Conservation (phyloP, 1,140 invertebrate genomes). For the Cylas formicarius region DNA sequence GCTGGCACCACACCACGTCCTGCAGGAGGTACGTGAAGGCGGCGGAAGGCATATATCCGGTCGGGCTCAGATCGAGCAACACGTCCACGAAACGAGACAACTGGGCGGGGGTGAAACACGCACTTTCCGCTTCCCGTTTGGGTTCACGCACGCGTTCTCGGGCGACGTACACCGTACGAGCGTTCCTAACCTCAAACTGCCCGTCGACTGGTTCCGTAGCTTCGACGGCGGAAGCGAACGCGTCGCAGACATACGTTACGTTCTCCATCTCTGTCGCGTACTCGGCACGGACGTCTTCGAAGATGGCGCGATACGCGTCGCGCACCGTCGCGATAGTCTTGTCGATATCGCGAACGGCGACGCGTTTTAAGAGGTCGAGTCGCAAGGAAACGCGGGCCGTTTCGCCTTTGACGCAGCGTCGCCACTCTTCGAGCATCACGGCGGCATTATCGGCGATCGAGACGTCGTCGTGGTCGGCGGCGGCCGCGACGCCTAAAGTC, state of each 20-base stretch:
- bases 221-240: conserved; percentile 51
- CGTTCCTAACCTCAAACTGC: conserved; percentile 23
- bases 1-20: conserved; percentile 47
- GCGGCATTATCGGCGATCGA: conserved; percentile 15
- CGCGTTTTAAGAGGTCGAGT: conserved; percentile 41
- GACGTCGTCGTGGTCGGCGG: too few relatives aligned
- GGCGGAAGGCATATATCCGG: conserved; percentile 45
- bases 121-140: conserved; percentile 31
- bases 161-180: conserved; percentile 19
- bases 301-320: conserved; percentile 42
- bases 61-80: conserved; percentile 47
- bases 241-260: conserved; percentile 47
- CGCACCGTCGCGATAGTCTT: conserved; percentile 42
- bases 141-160: conserved; percentile 19
- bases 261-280: conserved; percentile 49
- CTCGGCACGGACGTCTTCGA: conserved; percentile 41
- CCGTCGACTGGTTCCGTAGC: conserved; percentile 34
- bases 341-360: conserved; percentile 43
- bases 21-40: conserved; percentile 50
- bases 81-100: conserved; percentile 44
- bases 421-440: conserved; percentile 45
- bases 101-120: conserved; percentile 46
- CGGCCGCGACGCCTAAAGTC: too few relatives aligned
- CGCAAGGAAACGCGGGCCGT: conserved; percentile 43
- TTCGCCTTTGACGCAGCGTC: conserved; percentile 47